Conservation (phyloP, 2,113 vertebrate genomes). For the Origma solitaria region DNA sequence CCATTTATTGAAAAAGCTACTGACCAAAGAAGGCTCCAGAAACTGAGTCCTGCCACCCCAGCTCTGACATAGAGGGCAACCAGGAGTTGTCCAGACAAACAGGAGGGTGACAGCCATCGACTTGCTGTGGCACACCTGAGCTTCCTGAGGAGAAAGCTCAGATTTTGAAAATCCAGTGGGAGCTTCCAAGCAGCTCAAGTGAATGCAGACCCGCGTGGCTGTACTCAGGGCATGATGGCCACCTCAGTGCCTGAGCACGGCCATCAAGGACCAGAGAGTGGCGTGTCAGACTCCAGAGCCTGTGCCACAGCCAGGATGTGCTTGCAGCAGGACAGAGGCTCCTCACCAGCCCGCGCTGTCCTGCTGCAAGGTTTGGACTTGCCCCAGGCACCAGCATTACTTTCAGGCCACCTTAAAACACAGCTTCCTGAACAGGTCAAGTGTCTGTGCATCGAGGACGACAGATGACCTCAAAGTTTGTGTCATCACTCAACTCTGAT, state of each 20-base stretch:
- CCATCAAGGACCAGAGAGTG: background rate
- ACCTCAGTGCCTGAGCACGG: accelerated
- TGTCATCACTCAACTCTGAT: background rate
- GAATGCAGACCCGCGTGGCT: background rate
- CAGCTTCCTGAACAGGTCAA: background rate
- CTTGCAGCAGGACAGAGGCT: background rate
- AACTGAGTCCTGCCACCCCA: background rate
- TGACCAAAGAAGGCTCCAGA: background rate
- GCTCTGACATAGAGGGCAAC: background rate
- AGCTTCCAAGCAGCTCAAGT: background rate
- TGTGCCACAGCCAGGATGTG: background rate
- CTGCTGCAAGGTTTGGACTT: background rate
- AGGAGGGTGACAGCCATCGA: background rate
- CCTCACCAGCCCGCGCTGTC: background rate
- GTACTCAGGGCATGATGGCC: accelerated
- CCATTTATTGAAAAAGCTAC: background rate
- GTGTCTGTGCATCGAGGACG: accelerated
- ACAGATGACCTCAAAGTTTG: background rate
- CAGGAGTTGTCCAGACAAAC: background rate
- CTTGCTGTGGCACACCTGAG: too few relatives aligned
- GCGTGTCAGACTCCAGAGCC: background rate
- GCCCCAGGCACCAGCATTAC: background rate
- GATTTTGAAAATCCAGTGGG: background rate
- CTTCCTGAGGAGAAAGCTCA: background rate
- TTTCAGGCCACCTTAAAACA: background rate